These are phyloP conservation scores for Clarias pachynema DNA, from an alignment of 2,797 vertebrate species.

Conservation along the genomic window DNA sequence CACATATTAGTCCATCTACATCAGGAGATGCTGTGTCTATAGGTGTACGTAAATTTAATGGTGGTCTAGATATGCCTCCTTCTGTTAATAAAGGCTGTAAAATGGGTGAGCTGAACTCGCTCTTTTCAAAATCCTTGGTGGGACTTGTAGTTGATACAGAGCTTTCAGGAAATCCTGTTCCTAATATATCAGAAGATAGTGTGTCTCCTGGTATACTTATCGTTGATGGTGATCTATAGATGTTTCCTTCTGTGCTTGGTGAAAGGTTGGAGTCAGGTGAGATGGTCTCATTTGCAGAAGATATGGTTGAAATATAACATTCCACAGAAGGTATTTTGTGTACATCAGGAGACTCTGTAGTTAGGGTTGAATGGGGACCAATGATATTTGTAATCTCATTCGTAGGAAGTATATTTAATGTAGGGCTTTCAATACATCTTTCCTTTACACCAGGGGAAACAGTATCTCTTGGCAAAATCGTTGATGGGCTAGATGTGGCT, in stretches of 20 bases:
- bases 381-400: constrained; percentile 24
- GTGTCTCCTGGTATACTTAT: constrained; percentile 7
- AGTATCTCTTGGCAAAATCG: not conserved
- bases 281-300: not conserved
- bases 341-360: constrained; percentile 7
- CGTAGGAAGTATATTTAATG: not conserved
- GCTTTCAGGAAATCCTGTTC: not conserved
- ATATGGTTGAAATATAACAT: not conserved
- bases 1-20: not conserved
- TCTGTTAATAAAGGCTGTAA: not conserved
- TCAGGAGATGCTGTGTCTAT: not conserved
- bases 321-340: not conserved
- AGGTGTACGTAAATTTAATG: not conserved
- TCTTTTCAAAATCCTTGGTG: not conserved
- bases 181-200: constrained; percentile 1
- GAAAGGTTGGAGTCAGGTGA: constrained; percentile 35
- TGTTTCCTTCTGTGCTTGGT: constrained; percentile 5
- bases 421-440: not conserved
- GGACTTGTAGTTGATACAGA: not conserved
- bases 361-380: constrained; percentile 2
- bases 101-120: not conserved
- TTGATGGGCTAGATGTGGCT: not conserved
- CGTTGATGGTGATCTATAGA: constrained; percentile 6
- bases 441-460: not conserved
- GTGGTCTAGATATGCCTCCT: not conserved